Conservation (phyloP, 2,113 vertebrate species). For the Cygnus atratus region DNA sequence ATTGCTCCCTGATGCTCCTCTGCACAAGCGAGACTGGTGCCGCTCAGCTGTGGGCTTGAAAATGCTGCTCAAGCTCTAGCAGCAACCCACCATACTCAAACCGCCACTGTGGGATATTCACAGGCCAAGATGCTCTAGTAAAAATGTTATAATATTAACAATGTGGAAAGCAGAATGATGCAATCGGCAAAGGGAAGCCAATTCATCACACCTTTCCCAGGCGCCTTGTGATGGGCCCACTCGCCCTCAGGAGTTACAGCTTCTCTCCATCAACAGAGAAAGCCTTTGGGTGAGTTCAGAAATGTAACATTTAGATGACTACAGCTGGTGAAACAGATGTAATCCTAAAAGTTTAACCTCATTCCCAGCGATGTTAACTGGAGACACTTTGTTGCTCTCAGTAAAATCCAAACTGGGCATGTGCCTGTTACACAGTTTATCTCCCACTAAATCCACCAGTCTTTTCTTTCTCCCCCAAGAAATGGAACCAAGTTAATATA, state of each 20-base stretch:
- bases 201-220: background rate
- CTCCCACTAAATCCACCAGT: background rate
- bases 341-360: slow-evolving; percentile 18
- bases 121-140: background rate
- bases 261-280: background rate
- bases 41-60: background rate
- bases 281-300: background rate
- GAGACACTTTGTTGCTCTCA: background rate
- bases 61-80: background rate
- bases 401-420: background rate
- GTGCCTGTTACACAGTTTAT: slow-evolving; percentile 29
- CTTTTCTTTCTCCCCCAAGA: slow-evolving; percentile 17
- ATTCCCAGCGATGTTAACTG: background rate
- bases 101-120: background rate
- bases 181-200: background rate
- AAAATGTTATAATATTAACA: background rate
- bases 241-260: background rate
- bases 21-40: background rate
- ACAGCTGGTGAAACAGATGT: slow-evolving; percentile 30
- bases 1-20: background rate
- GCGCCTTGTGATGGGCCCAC: background rate
- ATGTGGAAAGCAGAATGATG: background rate
- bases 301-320: background rate
- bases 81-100: background rate
- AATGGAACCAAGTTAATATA: slow-evolving; percentile 20